Evolutionary conservation across 1,140 invertebrate species (phyloP), one percentile per base, ranked within the genome.

Genomic region (Sycophaga agraensis): DNA sequence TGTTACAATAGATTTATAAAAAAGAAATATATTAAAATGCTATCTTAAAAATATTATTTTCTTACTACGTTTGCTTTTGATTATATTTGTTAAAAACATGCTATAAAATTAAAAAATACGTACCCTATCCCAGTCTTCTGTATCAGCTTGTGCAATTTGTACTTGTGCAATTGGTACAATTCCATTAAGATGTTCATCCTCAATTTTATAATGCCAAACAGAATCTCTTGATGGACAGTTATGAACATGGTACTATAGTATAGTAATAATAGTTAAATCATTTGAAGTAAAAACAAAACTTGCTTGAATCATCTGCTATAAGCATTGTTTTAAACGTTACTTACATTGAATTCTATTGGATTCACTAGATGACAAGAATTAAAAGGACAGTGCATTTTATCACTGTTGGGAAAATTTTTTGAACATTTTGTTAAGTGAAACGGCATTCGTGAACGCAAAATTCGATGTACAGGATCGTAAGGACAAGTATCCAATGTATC

Each of bases 121-220:
- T 40, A 62, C 59, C 2, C 49, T 22, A 21, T 62, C 60, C 60
- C 60, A 62, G 17, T 53, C 49, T 55, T 55, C 59, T 11, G 19
- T 12, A 4, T 8, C 9, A 6, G 8, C 0, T 22, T 4, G 21
- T 8, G 19, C 19, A 5, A 48, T 5, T 22, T 26, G 14, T 5
- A 8, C 12, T 14, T 5, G 24, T 8, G 21, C 26, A 49, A 49
- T 39, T 22, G 56, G 56, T 11, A 57, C 16, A 31, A 31, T 43
- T 24, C 26, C 26, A 14, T 16, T 14, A 31, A 31, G 5, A 31
- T 31, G 5, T 31, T 4, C 5, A 31, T 61, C 17, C 17, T 37
- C 11, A 21, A 60, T 6, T 26, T 24, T 39, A 40, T 49, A 63
- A 37, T 45, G 45, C 19, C 34, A 1, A 5, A 53, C 54, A n/a